These are phyloP conservation scores for Lophius piscatorius DNA, from an alignment of 2,113 vertebrate genomes.

Conservation along the genomic window DNA sequence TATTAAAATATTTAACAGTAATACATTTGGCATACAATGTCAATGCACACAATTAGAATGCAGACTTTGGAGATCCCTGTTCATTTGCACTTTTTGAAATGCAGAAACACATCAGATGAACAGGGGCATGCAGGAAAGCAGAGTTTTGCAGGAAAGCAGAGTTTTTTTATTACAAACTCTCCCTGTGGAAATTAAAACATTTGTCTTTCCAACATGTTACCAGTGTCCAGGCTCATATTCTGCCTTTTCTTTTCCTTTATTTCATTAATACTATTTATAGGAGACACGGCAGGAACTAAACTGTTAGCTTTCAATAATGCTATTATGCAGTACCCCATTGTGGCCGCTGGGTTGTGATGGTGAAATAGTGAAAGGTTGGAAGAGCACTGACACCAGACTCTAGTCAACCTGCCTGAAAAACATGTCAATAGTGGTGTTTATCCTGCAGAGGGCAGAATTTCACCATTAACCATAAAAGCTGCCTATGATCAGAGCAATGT, in stretches of 20 bases:
- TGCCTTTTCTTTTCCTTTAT: too few species aligned
- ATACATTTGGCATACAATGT: too few species aligned
- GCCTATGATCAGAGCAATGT: background rate
- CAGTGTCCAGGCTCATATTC: too few species aligned
- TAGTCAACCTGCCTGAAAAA: background rate
- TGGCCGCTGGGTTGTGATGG: conserved; percentile 30
- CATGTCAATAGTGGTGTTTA: conserved; percentile 18
- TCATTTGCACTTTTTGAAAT: too few species aligned
- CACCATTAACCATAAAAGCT: conserved; percentile 39
- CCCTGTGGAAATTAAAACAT: too few species aligned
- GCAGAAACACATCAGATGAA: too few species aligned
- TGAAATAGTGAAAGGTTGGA: conserved; percentile 4
- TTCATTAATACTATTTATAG: background rate
- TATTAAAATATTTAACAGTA: background rate
- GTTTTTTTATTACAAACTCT: too few species aligned
- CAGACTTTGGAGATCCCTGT: background rate
- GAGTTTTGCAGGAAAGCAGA: too few species aligned
- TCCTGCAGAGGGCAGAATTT: conserved; percentile 81
- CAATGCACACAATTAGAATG: background rate
- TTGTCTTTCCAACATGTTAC: too few species aligned
- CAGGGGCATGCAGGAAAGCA: too few species aligned
- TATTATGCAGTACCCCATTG: conserved; percentile 30
- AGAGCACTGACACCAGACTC: too few species aligned
- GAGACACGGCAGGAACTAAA: background rate
- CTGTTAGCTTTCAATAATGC: background rate